phyloP scores from a whole-genome alignment of 2,888 invertebrate species.

The Heliconius ethilla region DNA sequence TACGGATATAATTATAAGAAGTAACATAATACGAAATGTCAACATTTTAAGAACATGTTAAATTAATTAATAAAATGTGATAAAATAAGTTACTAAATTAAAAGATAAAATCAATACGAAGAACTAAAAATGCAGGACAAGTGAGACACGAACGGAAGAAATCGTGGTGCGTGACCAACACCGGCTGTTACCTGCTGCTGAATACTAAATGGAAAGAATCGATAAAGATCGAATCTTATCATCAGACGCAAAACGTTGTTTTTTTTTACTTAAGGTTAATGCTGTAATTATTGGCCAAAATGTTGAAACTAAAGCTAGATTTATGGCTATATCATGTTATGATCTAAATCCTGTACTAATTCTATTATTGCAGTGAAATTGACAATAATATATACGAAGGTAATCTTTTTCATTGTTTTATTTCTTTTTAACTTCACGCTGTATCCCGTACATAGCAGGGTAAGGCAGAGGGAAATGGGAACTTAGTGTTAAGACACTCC shows the following conservation, averaged over 20 bases:
- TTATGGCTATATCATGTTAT: not conserved
- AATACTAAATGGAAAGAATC: constrained; percentile 51
- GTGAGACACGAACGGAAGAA: constrained; percentile 62
- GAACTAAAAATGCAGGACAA: constrained; percentile 64
- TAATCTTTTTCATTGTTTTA: not conserved
- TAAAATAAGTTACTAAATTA: not conserved
- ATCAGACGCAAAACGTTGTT: not conserved
- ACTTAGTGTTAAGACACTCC: not conserved
- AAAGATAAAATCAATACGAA: constrained; percentile 34
- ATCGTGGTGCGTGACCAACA: constrained; percentile 64
- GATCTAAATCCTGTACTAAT: not conserved
- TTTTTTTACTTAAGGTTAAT: too few relatives aligned
- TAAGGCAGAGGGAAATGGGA: not conserved
- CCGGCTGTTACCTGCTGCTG: constrained; percentile 55
- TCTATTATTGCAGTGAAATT: not conserved
- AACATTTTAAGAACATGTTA: not conserved
- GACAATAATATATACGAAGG: not conserved
- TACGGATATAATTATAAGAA: constrained; percentile 13
- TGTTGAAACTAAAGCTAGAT: not conserved
- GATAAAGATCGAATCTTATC: constrained; percentile 42
- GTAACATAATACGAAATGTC: constrained; percentile 26
- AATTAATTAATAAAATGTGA: not conserved
- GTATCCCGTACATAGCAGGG: not conserved
- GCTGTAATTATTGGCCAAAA: too few relatives aligned
- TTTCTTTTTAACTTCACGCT: not conserved